These are phyloP conservation scores for Plectrocnemia conspersa DNA, from an alignment of 1,140 invertebrate species.

Conservation along the genomic window DNA sequence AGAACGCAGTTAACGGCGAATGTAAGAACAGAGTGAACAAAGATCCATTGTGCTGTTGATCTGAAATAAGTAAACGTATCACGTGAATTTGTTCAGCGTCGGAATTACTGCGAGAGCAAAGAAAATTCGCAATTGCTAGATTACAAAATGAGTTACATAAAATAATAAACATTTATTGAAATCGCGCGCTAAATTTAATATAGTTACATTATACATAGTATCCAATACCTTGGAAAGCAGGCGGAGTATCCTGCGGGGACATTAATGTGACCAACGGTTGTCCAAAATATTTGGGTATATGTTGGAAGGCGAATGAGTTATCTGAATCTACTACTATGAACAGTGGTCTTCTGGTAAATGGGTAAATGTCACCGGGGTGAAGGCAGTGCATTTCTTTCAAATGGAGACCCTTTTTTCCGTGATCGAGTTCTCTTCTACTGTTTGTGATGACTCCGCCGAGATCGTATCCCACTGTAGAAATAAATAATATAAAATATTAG, in stretches of 20 bases:
- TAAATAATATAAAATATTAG: constrained; percentile 28
- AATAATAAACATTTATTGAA: too few species aligned
- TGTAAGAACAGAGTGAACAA: constrained; percentile 94
- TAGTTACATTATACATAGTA: not conserved
- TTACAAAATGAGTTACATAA: too few species aligned
- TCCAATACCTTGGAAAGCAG: constrained; percentile 74
- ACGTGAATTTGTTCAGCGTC: too few species aligned
- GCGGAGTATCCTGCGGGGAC: constrained; percentile 86
- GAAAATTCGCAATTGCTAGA: too few species aligned
- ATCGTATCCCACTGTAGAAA: constrained; percentile 78
- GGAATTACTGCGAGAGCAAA: too few species aligned
- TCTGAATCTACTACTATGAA: constrained; percentile 94
- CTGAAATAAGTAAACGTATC: constrained; percentile 51
- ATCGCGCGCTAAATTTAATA: not conserved
- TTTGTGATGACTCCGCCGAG: constrained; percentile 86
- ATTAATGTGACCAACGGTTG: constrained; percentile 92
- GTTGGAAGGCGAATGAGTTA: constrained; percentile 91
- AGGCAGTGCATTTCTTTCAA: constrained; percentile 71
- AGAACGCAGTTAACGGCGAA: constrained; percentile 88
- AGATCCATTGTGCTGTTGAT: constrained; percentile 86
- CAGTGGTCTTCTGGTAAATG: constrained; percentile 86
- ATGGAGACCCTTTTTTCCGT: constrained; percentile 58
- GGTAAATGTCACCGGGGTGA: constrained; percentile 89
- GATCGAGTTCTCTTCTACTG: constrained; percentile 66
- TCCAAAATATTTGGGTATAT: constrained; percentile 86